These are phyloP conservation scores for Enteromius thamalakanensis DNA, from an alignment of 2,797 vertebrate species.

Conservation along the genomic window DNA sequence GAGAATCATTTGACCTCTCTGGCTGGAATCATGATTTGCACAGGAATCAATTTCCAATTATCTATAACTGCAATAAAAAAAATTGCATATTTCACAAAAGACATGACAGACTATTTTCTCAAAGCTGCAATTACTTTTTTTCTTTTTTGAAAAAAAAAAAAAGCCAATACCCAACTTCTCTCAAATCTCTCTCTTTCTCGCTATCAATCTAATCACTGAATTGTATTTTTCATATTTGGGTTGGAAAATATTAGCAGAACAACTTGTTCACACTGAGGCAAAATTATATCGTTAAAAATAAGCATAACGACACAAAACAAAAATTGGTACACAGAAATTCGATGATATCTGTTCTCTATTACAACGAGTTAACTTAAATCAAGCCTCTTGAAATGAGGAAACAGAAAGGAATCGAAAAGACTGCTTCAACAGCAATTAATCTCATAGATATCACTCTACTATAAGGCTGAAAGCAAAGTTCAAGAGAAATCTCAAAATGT, in stretches of 20 bases:
- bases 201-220: slow-evolving; percentile 55
- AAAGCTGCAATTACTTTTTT: slow-evolving; percentile 11
- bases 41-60: slow-evolving; percentile 5
- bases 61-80: slow-evolving; percentile 1
- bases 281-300: slow-evolving; percentile 64
- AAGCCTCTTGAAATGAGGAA: slow-evolving; percentile 78
- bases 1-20: slow-evolving; percentile 18
- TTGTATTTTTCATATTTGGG: slow-evolving; percentile 63
- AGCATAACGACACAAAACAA: slow-evolving; percentile 63
- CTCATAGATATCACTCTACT: slow-evolving; percentile 77
- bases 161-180: slow-evolving; percentile 75
- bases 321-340: slow-evolving; percentile 95
- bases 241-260: slow-evolving; percentile 70
- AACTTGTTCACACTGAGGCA: slow-evolving; percentile 75
- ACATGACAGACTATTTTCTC: slow-evolving; percentile 56
- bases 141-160: slow-evolving; percentile 30
- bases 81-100: slow-evolving; percentile 35
- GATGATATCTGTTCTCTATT: slow-evolving; percentile 98
- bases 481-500: slow-evolving; percentile 85
- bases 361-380: slow-evolving; percentile 78
- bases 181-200: slow-evolving; percentile 66
- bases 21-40: neutral
- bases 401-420: slow-evolving; percentile 58
- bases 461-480: slow-evolving; percentile 67
- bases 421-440: slow-evolving; percentile 60